Evolutionary conservation across 2,888 invertebrate genomes (phyloP).

Genomic region (Rotaria macrura): DNA sequence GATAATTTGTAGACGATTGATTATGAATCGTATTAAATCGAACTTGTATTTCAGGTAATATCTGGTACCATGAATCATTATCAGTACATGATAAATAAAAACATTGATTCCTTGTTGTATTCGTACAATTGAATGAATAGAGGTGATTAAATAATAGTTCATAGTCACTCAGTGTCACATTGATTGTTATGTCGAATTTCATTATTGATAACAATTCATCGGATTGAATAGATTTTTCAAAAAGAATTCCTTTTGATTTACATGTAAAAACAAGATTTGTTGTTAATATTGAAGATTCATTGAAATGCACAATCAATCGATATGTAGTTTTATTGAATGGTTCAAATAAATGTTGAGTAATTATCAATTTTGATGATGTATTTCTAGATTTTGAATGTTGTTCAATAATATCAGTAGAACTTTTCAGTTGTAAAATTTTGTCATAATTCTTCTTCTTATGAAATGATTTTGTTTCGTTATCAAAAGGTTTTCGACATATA

Average conservation of each 20-base stretch:
- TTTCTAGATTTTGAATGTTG: not conserved
- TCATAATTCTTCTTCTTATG: not conserved
- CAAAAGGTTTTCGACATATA: not conserved
- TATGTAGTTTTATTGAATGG: not conserved
- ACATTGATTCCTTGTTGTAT: not conserved
- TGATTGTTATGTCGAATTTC: not conserved
- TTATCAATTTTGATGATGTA: not conserved
- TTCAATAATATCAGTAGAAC: not conserved
- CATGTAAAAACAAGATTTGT: not conserved
- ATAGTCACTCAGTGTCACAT: not conserved
- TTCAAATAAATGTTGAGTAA: not conserved
- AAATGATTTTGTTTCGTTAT: not conserved
- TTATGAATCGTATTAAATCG: not conserved
- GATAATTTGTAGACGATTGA: not conserved
- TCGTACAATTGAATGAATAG: not conserved
- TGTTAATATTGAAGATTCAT: not conserved
- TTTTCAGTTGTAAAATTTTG: not conserved
- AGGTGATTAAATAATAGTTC: not conserved
- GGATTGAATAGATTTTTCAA: not conserved
- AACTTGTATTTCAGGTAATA: not conserved
- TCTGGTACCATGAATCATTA: not conserved
- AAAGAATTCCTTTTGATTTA: not conserved
- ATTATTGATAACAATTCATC: not conserved
- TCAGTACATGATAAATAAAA: not conserved
- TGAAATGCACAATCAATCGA: not conserved